Conservation (phyloP, 2,113 vertebrate genomes). For the Turdus rufiventris region DNA sequence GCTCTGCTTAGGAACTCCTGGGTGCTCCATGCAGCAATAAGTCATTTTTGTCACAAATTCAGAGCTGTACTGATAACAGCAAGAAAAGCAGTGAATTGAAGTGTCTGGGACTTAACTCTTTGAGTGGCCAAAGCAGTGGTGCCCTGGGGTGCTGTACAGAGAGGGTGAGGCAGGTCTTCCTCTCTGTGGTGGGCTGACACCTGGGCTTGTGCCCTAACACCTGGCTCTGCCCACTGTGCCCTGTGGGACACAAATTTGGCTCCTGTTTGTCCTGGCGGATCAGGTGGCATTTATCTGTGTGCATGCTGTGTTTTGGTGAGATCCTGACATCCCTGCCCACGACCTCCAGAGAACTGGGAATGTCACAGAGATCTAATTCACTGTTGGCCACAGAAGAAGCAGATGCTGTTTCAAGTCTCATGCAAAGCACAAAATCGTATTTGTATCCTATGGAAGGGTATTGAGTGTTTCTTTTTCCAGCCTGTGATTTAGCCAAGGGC, state of each 20-base stretch:
- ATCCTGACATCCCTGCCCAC: neutral
- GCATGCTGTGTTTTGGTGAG: neutral
- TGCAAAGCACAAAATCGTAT: neutral
- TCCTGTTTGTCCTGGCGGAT: neutral
- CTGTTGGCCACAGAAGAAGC: neutral
- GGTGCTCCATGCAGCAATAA: neutral
- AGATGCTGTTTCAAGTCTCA: neutral
- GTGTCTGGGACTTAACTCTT: neutral
- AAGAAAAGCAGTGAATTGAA: neutral
- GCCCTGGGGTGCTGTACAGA: neutral
- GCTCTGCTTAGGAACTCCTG: neutral
- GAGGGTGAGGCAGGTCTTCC: neutral
- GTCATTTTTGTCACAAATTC: neutral
- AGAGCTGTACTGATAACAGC: neutral
- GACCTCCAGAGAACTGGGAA: neutral
- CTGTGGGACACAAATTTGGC: neutral
- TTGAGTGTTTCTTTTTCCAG: neutral
- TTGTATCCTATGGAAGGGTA: neutral
- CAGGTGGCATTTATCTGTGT: neutral
- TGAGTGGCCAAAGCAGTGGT: neutral
- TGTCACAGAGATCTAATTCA: neutral
- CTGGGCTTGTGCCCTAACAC: neutral
- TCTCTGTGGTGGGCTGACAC: accelerated
- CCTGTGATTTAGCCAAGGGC: neutral
- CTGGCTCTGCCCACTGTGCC: neutral